phyloP scores from a whole-genome alignment of 37 sponge, comb jelly and placozoan genomes.

The Ephydatia muelleri region DNA sequence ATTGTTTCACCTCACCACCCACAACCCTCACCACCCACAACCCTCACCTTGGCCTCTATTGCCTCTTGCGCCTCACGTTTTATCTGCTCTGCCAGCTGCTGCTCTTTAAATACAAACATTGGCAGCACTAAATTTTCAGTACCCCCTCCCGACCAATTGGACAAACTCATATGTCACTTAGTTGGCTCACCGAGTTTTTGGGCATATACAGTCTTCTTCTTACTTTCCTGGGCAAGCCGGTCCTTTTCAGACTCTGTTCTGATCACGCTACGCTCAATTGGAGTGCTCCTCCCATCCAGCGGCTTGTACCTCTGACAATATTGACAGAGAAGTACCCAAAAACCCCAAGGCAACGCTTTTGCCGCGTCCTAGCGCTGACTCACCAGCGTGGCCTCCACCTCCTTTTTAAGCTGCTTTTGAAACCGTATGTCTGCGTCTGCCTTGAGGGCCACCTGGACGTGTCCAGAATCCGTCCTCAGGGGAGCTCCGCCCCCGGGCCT shows the following conservation, averaged over 20 bases:
- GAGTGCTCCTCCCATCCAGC: not conserved
- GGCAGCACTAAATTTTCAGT: not conserved
- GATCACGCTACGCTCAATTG: not conserved
- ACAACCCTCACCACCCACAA: too few relatives aligned
- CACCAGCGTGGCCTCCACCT: constrained; percentile 56
- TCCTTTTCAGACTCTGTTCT: constrained; percentile 23
- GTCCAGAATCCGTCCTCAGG: constrained; percentile 37
- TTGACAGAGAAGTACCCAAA: not conserved
- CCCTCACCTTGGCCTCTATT: too few relatives aligned
- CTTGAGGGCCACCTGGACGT: constrained; percentile 1
- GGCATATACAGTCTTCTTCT: constrained; percentile 32
- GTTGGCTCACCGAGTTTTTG: constrained; percentile 38
- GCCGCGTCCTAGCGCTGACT: not conserved
- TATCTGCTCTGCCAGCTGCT: constrained; percentile 32
- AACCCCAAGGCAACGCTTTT: not conserved
- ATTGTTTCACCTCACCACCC: too few relatives aligned
- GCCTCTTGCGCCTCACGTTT: constrained; percentile 17
- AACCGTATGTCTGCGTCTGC: constrained; percentile 49
- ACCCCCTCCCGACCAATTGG: not conserved
- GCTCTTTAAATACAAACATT: constrained; percentile 19
- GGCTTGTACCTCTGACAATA: constrained; percentile 21
- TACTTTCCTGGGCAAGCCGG: constrained; percentile 3
- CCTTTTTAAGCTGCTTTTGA: constrained; percentile 42
- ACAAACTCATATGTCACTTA: too few relatives aligned
- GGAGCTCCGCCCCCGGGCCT: constrained; percentile 67